Conservation (phyloP, 2,797 vertebrate genomes). For the Hyperoplus lanceolatus region DNA sequence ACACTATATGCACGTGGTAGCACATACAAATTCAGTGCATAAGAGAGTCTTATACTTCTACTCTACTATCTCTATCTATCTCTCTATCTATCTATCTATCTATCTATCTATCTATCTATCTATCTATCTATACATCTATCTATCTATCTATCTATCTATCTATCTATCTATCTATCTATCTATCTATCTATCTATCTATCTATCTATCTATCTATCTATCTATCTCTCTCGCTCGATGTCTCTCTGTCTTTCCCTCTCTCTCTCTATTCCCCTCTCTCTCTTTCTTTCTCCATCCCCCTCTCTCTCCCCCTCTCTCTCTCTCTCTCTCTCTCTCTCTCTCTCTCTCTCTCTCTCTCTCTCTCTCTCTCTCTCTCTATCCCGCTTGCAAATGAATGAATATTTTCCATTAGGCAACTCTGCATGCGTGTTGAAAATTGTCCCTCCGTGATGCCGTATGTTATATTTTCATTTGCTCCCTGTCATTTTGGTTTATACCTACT, state of each 20-base stretch:
- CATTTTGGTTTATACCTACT: slow-evolving; percentile 70
- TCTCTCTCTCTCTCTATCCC: slow-evolving; percentile 38
- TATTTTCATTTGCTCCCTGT: slow-evolving; percentile 79
- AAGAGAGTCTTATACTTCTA: slow-evolving; percentile 14
- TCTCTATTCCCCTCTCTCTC: slow-evolving; percentile 13
- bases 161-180: no score
- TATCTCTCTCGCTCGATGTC: not conserved
- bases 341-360: slow-evolving; percentile 14
- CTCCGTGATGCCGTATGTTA: slow-evolving; percentile 68
- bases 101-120: no score
- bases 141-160: no score
- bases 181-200: no score
- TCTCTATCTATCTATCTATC: no score
- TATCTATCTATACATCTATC: no score
- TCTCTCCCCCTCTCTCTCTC: not conserved
- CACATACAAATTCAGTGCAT: slow-evolving; percentile 10
- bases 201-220: no score
- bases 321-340: not conserved
- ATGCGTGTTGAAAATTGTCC: slow-evolving; percentile 65
- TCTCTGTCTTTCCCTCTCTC: not conserved
- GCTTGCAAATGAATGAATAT: slow-evolving; percentile 63
- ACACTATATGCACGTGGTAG: not conserved
- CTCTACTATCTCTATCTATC: not conserved
- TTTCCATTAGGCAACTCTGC: slow-evolving; percentile 65
- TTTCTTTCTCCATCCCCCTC: slow-evolving; percentile 20